Conservation (phyloP, 2,888 invertebrate genomes). For the Flexamia atlantica region DNA sequence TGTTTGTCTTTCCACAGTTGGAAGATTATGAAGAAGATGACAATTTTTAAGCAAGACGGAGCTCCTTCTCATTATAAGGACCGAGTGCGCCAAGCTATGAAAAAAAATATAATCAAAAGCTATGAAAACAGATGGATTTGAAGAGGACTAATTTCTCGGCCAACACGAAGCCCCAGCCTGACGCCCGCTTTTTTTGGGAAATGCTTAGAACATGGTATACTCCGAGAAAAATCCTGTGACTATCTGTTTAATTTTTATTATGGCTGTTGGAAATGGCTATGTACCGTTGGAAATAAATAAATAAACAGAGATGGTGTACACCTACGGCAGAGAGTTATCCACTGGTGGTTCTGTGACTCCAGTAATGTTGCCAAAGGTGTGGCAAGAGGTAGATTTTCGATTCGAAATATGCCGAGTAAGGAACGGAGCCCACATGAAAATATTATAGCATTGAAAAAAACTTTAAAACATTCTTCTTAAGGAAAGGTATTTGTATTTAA, state of each 20-base stretch:
- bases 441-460: too few species aligned
- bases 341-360: conserved; percentile 3
- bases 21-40: too few species aligned
- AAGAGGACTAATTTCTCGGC: conserved; percentile 10
- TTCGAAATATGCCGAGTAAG: too few species aligned
- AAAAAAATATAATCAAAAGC: neutral
- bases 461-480: too few species aligned
- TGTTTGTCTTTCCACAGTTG: conserved; percentile 4
- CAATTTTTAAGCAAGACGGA: neutral
- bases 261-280: too few species aligned
- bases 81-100: neutral
- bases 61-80: neutral
- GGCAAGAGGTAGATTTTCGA: too few species aligned
- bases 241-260: too few species aligned
- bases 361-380: neutral
- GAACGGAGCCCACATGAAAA: too few species aligned
- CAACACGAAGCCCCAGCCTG: neutral
- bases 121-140: neutral
- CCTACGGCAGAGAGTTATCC: conserved; percentile 2
- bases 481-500: too few species aligned
- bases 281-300: too few species aligned
- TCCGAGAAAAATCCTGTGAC: conserved; percentile 4
- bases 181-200: neutral
- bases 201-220: conserved; percentile 8
- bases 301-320: neutral